Conservation (phyloP, 2,888 invertebrate species). For the Phyllotreta striolata region DNA sequence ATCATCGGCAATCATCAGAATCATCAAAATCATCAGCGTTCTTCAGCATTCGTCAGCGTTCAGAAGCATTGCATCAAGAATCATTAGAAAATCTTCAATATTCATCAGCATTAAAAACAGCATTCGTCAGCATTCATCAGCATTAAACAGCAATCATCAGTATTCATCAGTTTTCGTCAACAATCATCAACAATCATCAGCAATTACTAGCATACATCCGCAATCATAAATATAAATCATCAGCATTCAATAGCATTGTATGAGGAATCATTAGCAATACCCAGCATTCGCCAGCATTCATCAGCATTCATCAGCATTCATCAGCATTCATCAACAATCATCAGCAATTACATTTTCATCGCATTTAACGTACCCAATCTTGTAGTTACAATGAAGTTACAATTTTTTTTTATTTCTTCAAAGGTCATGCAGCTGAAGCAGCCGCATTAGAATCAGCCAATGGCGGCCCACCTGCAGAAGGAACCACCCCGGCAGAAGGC, state of each 20-base stretch:
- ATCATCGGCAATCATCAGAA: background rate
- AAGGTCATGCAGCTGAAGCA: slow-evolving; percentile 29
- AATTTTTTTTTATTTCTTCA: background rate
- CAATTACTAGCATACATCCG: background rate
- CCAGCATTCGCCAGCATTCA: slow-evolving; percentile 1
- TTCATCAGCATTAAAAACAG: background rate
- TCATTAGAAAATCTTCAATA: too few species aligned
- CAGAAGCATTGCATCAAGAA: too few species aligned
- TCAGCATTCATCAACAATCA: too few species aligned
- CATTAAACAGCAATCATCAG: too few species aligned
- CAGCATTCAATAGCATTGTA: too few species aligned
- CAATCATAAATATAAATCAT: too few species aligned
- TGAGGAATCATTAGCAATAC: slow-evolving; percentile 1
- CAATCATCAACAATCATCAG: background rate
- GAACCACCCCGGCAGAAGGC: slow-evolving; percentile 46
- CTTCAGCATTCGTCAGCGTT: slow-evolving; percentile 13
- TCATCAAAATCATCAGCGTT: slow-evolving; percentile 1
- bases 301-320: too few species aligned
- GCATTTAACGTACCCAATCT: too few species aligned
- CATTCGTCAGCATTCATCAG: slow-evolving; percentile 2
- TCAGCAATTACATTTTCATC: slow-evolving; percentile 4
- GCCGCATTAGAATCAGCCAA: slow-evolving; percentile 20
- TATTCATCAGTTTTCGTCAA: background rate
- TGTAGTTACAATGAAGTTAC: slow-evolving; percentile 9
- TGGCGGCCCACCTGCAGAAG: slow-evolving; percentile 45